phyloP scores from a whole-genome alignment of 2,113 vertebrate species.

The Hemiscyllium ocellatum region DNA sequence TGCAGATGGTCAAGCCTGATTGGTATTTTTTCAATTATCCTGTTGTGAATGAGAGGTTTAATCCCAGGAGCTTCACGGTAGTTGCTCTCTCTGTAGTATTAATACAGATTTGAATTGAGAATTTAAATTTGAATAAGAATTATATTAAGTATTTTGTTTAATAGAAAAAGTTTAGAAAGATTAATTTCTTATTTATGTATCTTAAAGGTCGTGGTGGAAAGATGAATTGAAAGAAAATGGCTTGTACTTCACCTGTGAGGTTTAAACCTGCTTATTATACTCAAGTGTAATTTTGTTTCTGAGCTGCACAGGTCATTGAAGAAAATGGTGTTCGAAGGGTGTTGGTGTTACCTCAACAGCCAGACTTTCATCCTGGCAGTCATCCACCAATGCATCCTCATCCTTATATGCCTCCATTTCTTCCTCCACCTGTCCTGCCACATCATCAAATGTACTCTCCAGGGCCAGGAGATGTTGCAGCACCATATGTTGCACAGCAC shows the following conservation, averaged over 20 bases:
- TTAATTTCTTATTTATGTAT: background rate
- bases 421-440: conserved; percentile 87
- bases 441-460: conserved; percentile 81
- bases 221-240: background rate
- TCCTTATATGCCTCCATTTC: conserved; percentile 83
- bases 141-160: background rate
- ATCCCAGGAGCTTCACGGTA: background rate
- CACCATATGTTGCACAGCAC: conserved; percentile 90
- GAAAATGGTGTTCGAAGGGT: conserved; percentile 93
- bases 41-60: background rate
- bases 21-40: background rate
- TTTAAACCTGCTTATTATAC: background rate
- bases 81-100: background rate
- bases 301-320: conserved; percentile 77
- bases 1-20: background rate
- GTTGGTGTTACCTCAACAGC: conserved; percentile 89
- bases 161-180: background rate
- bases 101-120: background rate
- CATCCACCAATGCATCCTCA: conserved; percentile 86
- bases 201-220: background rate
- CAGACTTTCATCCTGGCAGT: conserved; percentile 87
- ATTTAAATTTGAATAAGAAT: background rate
- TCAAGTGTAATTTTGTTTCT: conserved; percentile 37
- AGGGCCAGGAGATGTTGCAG: conserved; percentile 75
- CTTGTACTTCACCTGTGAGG: background rate